Percentiles rank a stretch among this genome's conserved stretches.
Conservation (phyloP, 2,113 vertebrate genomes). For the Montifringilla adamsi region DNA sequence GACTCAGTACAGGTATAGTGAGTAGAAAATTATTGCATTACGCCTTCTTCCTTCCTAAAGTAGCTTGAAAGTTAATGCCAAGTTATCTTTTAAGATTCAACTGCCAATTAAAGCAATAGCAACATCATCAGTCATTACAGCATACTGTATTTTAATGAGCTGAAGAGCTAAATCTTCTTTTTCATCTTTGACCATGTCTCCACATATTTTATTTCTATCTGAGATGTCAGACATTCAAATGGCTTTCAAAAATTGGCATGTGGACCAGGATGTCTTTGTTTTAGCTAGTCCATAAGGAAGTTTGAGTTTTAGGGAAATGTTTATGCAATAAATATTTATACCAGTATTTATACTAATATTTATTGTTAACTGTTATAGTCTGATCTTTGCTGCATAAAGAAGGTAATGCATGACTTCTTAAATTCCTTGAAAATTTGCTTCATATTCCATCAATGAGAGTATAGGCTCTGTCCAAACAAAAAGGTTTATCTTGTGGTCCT, state of each 20-base stretch:
- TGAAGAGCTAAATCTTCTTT: neutral
- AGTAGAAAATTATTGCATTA: neutral
- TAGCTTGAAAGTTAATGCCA: constrained; percentile 1
- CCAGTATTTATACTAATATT: neutral
- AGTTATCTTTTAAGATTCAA: constrained; percentile 18
- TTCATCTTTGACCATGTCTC: neutral
- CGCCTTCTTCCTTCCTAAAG: neutral
- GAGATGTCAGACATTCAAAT: neutral
- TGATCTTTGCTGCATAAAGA: neutral
- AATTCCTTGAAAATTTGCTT: neutral
- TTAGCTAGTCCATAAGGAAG: neutral
- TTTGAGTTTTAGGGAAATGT: neutral
- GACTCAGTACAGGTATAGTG: neutral
- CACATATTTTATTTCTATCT: neutral
- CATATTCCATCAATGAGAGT: neutral
- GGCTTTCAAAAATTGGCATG: neutral
- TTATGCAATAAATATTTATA: neutral
- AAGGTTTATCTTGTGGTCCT: neutral
- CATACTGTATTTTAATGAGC: neutral
- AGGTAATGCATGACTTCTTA: neutral
- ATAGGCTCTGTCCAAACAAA: neutral
- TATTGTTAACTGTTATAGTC: neutral
- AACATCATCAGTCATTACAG: neutral
- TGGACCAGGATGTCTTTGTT: neutral
- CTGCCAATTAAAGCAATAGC: neutral